Evolutionary conservation across 2,797 vertebrate genomes (phyloP).

Genomic region (Lacerta viridis): DNA sequence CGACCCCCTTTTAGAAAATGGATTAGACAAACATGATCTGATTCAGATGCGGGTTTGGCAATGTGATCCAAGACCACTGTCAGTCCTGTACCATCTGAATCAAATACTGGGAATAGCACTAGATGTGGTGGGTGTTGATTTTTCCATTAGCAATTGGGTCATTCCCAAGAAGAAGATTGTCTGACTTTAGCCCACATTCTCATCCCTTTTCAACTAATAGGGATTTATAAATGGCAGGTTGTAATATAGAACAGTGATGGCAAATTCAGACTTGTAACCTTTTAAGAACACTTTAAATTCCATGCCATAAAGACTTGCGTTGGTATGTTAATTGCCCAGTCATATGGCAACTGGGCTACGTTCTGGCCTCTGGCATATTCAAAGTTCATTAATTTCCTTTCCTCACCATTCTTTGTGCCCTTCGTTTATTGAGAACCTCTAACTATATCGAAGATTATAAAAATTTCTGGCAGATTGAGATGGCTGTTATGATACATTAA

Average conservation of each 20-base stretch:
- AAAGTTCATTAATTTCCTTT: constrained; percentile 65
- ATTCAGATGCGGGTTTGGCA: too few species aligned
- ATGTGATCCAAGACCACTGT: too few species aligned
- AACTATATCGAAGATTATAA: constrained; percentile 54
- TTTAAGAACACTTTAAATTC: constrained; percentile 67
- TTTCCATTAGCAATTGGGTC: not conserved
- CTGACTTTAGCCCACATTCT: not conserved
- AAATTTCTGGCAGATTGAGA: not conserved
- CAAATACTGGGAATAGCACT: not conserved
- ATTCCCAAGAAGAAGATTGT: not conserved
- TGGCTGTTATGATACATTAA: constrained; percentile 26
- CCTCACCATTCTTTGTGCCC: constrained; percentile 53
- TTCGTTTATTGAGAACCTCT: constrained; percentile 58
- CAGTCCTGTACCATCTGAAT: too few species aligned
- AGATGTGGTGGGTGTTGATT: not conserved
- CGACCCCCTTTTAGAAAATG: too few species aligned
- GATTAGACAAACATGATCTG: too few species aligned
- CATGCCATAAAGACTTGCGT: constrained; percentile 57
- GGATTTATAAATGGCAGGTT: constrained; percentile 26
- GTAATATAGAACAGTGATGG: constrained; percentile 52
- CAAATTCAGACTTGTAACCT: constrained; percentile 69
- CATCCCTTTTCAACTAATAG: not conserved
- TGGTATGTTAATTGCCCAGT: constrained; percentile 67
- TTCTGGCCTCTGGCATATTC: constrained; percentile 66
- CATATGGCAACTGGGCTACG: constrained; percentile 69